Base-by-base conservation (phyloP, 2,888 invertebrate genomes). In the Pammene aurita region DNA sequence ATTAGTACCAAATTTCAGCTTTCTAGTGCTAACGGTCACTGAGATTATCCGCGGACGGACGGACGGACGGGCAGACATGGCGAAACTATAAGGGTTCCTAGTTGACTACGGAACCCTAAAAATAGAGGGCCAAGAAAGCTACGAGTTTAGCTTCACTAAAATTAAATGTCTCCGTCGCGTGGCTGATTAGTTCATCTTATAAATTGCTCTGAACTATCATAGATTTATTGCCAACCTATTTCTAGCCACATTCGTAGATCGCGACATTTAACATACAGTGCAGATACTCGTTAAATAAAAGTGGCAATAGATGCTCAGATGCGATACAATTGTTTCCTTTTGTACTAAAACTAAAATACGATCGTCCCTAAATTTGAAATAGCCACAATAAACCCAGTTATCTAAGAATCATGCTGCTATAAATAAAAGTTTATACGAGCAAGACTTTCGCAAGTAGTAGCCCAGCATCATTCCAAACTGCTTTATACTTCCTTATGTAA, bases 351-450 rank as follows among this genome's bases (percentile, higher is more conserved):
- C 41, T 56, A 42, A 50, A 50, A 14, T 26, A 66, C 66, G 63
- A 57, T 26, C 50, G 56, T 62, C 44, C 57, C 41, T 62, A 63
- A 54, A 57, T 63, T 48, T 44, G 81, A 84, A 86, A 88, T 81
- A 84, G 71, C 75, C 73, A 78, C 80, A 78, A 82, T 88, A 88
- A 90, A 89, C 89, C 88, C 82, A 87, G 80, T 85, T 87, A 81
- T 80, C 78, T 79, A 76, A 80, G 78, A 75, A 76, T 76, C 78
- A 76, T 79, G 79, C 77, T 83, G 77, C 84, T 89, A 87, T 83
- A 85, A 85, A 87, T 89, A 89, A 41, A 78, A 72, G 66, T 77
- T 75, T 75, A 42, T 42, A 79, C 75, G 73, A 75, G 80, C 81
- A 77, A 80, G 76, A 80, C 81, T 88, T 87, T 85, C 83, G 84